Conservation (phyloP, 2,113 vertebrate genomes). For the Naja naja region DNA sequence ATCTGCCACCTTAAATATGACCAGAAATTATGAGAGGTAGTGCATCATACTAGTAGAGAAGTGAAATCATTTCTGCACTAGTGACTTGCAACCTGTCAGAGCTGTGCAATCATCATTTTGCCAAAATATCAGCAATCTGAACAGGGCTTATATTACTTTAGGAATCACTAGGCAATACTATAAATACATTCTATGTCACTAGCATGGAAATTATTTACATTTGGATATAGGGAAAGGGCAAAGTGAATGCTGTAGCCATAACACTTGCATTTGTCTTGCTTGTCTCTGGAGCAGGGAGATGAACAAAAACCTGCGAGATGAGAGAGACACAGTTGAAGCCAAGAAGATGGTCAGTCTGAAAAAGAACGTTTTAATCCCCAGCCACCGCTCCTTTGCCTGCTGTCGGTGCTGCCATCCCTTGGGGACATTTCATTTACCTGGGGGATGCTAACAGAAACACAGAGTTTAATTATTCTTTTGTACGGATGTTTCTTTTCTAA, state of each 20-base stretch:
- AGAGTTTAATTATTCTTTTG: neutral
- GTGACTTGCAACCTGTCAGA: neutral
- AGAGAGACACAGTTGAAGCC: constrained; percentile 84
- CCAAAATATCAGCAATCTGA: neutral
- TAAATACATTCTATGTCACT: neutral
- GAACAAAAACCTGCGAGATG: constrained; percentile 89
- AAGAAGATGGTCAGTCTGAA: constrained; percentile 83
- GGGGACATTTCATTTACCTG: constrained; percentile 68
- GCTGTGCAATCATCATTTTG: neutral
- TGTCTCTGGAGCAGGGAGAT: constrained; percentile 81
- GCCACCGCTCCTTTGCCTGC: constrained; percentile 61
- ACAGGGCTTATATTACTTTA: neutral
- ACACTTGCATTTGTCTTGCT: neutral
- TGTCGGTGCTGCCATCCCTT: constrained; percentile 68
- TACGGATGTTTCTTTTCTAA: constrained; percentile 27
- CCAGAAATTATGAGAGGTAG: neutral
- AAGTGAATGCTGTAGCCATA: neutral
- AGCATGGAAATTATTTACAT: neutral
- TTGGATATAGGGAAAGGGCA: neutral
- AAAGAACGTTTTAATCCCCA: constrained; percentile 62
- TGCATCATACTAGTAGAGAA: neutral
- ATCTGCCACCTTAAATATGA: neutral
- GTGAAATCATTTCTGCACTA: neutral
- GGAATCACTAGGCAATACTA: neutral
- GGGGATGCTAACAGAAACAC: constrained; percentile 44